Evolutionary conservation across 2,113 vertebrate genomes (phyloP), one percentile per base, ranked within the genome.

Genomic region (Notarius quadriscutis): DNA sequence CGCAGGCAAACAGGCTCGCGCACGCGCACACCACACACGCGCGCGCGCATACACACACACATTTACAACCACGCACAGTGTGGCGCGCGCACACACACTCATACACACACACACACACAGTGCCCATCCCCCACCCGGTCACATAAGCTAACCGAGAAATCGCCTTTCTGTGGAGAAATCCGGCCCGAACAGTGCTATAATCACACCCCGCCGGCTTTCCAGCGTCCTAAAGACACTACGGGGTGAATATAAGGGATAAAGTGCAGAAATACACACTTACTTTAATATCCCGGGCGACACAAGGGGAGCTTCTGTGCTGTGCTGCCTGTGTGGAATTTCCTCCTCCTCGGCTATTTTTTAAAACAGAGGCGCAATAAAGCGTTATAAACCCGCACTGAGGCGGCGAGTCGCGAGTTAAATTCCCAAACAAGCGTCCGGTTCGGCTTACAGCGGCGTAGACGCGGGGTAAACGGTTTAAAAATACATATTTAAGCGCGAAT

Each of bases 291-390:
- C 91, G 91, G 93, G 90, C 92, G 81, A 93, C 94, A 94, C 94
- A 92, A 93, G 93, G 93, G 92, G 91, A 87, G 94, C 91, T 93
- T 93, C 93, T 94, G 91, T 93, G 92, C 94, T 91, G 88, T 92
- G 94, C 94, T 93, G 93, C 93, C 92, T 93, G 95, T 94, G 93
- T 94, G 95, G 95, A 93, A 94, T 95, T 94, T 96, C 95, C 95
- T 91, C 90, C 88, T 90, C 91, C 93, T 89, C 92, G 92, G 91
- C 62, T 93, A 92, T 93, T 93, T 93, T 93, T 93, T 91, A 89
- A 83, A 88, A 93, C 94, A 91, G 91, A 84, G 92, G 90, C 92
- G 80, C 89, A 89, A 93, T 89, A 91, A 89, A 86, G 87, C 93
- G 94, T 93, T 95, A 93, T 94, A 94, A 92, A 88, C 88, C 93